Conservation (phyloP, 2,113 vertebrate species). For the Brienomyrus brachyistius region DNA sequence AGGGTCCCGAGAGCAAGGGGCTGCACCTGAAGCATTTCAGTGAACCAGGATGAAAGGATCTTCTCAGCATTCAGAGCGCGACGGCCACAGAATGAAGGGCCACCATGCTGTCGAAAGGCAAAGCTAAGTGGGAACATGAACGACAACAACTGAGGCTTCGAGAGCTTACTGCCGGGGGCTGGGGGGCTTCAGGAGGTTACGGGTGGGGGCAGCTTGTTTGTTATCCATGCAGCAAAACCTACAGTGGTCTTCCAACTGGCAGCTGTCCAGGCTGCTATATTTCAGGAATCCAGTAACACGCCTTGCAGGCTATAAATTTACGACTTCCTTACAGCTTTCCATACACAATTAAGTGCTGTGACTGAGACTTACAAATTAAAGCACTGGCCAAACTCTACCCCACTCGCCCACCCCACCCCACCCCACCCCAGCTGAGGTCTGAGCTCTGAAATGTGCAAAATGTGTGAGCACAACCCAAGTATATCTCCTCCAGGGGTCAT, state of each 20-base stretch:
- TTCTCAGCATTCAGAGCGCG: not conserved
- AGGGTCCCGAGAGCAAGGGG: not conserved
- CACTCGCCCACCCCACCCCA: not conserved
- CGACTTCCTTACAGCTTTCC: conserved; percentile 28
- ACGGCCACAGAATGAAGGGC: not conserved
- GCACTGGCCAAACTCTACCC: not conserved
- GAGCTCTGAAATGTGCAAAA: not conserved
- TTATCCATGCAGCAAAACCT: not conserved
- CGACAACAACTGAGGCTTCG: not conserved
- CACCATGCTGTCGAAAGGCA: not conserved
- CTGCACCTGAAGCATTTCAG: not conserved
- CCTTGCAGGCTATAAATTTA: conserved; percentile 25
- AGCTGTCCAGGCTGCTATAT: conserved; percentile 23
- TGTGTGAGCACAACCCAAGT: not conserved
- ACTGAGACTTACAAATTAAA: conserved; percentile 26
- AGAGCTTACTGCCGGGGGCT: not conserved
- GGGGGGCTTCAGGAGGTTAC: not conserved
- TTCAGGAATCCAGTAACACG: not conserved
- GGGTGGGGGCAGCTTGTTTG: not conserved
- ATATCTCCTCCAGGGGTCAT: not conserved
- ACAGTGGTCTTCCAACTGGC: conserved; percentile 24
- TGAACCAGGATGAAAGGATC: not conserved
- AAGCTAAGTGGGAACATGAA: not conserved
- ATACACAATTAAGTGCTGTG: conserved; percentile 28
- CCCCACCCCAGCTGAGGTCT: not conserved